phyloP scores from a whole-genome alignment of 2,113 vertebrate species.

The zebrafish (Danio rerio) region GRCz12tu NC_133188.1:36175001-36175500 shows the following conservation, averaged over 20 bases:
- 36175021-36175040: background rate
- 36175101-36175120: background rate
- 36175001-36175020: slow-evolving; percentile 2
- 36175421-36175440: slow-evolving; percentile 4
- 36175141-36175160: too few relatives aligned
- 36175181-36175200: background rate
- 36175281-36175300: background rate
- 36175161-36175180: background rate
- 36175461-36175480: background rate
- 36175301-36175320: background rate
- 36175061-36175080: background rate
- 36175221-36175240: background rate
- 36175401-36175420: slow-evolving; percentile 37
- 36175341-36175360: slow-evolving; percentile 26
- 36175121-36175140: background rate
- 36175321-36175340: background rate
- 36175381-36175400: slow-evolving; percentile 8
- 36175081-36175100: background rate
- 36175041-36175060: background rate
- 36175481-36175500: background rate
- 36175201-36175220: background rate
- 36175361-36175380: background rate
- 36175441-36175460: slow-evolving; percentile 2
- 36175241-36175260: background rate
- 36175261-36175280: background rate